Base-by-base conservation (phyloP, 2,888 invertebrate genomes). In the Volucella inflata region DNA sequence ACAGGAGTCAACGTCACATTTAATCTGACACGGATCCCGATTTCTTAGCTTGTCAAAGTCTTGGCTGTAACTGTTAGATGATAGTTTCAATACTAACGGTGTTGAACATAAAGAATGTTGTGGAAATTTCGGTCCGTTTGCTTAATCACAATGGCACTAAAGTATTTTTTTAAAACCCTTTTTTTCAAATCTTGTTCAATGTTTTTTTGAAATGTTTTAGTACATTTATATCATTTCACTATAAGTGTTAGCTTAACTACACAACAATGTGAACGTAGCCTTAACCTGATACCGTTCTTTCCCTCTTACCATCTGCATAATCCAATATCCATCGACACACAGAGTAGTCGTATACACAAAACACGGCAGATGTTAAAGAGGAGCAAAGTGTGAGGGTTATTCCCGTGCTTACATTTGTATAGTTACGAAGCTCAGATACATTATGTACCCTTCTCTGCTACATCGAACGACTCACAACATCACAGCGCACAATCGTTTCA, bases 401-500 rank as follows among this genome's bases (percentile, higher is more conserved):
- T 77, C 76, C 70, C 62, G 60, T 64, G 30, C 30, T 30, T 30
- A 30, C 57, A 48, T 65, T 30, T 38, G 65, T 71, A 57, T 55
- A 84, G 57, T 70, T 60, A 59, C 71, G 64, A 68, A 36, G 17
- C 38, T 46, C 44, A 14, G 75, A 79, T 53, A 57, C 62, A 53
- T 21, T 30, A 76, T 10, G 48, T 57, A 51, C 68, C 51, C 68
- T 77, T 50, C 60, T 62, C 64, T 4, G 46, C 17, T 74, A 64
- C 70, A 83, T 78, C 74, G 67, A 79, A 70, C 68, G 77, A 72
- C 50, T 51, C 70, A 76, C 6, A 71, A 59, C 62, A 71, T 53
- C 71, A 85, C 68, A 64, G 85, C 85, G 85, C 85, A 85, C 80
- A 85, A 85, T 85, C 85, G 81, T 48, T 72, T 77, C 64, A 74